Conservation (phyloP, 2,888 invertebrate genomes). For the Epistrophe grossulariae region DNA sequence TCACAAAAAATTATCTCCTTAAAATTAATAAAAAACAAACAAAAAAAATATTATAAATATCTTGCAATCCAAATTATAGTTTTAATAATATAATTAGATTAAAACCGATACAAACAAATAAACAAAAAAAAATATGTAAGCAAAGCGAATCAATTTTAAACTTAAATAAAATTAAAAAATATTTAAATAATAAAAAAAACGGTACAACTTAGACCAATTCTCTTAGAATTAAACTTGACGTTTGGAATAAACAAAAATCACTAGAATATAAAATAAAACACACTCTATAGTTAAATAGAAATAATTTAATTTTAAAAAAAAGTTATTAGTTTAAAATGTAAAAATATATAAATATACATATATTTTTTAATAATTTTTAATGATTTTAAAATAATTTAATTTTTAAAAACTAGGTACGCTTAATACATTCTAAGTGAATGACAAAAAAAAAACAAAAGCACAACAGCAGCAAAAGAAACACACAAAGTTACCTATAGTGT, state of each 20-base stretch:
- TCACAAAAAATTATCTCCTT: slow-evolving; percentile 42
- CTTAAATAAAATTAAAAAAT: slow-evolving; percentile 17
- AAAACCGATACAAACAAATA: slow-evolving; percentile 43
- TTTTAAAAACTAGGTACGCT: slow-evolving; percentile 48
- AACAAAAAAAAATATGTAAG: slow-evolving; percentile 23
- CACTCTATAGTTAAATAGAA: slow-evolving; percentile 55
- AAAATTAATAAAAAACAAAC: slow-evolving; percentile 3
- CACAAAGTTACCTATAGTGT: slow-evolving; percentile 75
- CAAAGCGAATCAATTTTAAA: slow-evolving; percentile 64
- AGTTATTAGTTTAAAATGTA: slow-evolving; percentile 28
- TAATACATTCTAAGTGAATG: slow-evolving; percentile 60
- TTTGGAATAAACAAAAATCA: slow-evolving; percentile 50
- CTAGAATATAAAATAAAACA: slow-evolving; percentile 44
- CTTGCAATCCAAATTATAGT: slow-evolving; percentile 43
- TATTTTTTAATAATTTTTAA: slow-evolving; percentile 59
- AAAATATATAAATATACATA: slow-evolving; percentile 48
- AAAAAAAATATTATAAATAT: slow-evolving; percentile 21
- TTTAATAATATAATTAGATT: slow-evolving; percentile 27
- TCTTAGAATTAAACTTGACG: slow-evolving; percentile 61
- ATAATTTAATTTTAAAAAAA: slow-evolving; percentile 42
- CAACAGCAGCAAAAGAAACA: slow-evolving; percentile 58
- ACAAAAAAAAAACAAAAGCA: slow-evolving; percentile 54
- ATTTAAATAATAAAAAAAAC: slow-evolving; percentile 27
- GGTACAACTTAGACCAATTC: slow-evolving; percentile 66
- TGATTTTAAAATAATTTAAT: slow-evolving; percentile 29